Conservation (phyloP, 2,113 vertebrate genomes). For the Corythoichthys intestinalis region DNA sequence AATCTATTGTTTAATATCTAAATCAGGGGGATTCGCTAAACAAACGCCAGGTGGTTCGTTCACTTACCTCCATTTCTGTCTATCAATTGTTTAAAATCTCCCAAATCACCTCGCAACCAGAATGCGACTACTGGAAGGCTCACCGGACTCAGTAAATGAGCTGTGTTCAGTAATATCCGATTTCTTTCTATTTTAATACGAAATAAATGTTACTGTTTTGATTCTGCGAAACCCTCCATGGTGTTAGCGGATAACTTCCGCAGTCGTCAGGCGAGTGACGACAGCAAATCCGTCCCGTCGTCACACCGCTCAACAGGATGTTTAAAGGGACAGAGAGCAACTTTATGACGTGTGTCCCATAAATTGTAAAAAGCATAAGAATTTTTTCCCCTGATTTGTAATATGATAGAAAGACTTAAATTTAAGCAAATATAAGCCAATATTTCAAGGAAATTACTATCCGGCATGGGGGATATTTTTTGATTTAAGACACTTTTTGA, state of each 20-base stretch:
- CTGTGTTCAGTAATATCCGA: background rate
- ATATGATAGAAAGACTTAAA: background rate
- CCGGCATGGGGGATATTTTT: too few species aligned
- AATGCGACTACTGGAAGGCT: background rate
- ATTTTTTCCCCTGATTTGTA: background rate
- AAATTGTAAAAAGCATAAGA: background rate
- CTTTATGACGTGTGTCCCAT: background rate
- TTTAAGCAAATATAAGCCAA: too few species aligned
- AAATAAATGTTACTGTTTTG: conserved; percentile 42
- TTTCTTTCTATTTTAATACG: background rate
- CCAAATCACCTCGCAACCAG: conserved; percentile 13
- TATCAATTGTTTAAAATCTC: conserved; percentile 13
- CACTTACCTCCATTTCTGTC: conserved; percentile 67
- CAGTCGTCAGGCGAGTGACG: conserved; percentile 59
- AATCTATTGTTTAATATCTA: background rate
- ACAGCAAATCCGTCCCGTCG: conserved; percentile 1
- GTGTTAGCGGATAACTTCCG: conserved; percentile 49
- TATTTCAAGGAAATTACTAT: too few species aligned
- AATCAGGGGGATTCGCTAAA: conserved; percentile 22
- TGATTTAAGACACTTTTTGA: too few species aligned
- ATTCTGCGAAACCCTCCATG: conserved; percentile 11
- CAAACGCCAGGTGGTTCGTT: conserved; percentile 29
- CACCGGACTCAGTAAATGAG: background rate
- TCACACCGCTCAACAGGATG: conserved; percentile 19
- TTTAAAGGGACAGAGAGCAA: too few species aligned